phyloP scores from a whole-genome alignment of 2,888 invertebrate genomes.

The Petrolisthes manimaculis region DNA sequence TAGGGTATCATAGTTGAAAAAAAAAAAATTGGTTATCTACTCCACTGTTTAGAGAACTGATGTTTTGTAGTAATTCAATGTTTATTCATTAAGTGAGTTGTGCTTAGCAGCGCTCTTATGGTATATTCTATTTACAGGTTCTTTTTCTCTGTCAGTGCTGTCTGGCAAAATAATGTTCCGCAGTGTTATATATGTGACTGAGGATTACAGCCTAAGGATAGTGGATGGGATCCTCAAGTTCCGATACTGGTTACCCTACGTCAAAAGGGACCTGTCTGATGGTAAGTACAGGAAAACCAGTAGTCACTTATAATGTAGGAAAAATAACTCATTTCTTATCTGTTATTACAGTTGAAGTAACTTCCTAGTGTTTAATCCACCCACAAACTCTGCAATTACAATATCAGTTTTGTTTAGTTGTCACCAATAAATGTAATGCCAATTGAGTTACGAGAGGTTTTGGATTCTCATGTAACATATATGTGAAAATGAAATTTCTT shows the following conservation, averaged over 20 bases:
- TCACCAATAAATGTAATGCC: background rate
- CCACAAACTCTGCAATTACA: too few species aligned
- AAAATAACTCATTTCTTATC: too few species aligned
- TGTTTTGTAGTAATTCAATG: too few species aligned
- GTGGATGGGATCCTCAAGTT: conserved; percentile 98
- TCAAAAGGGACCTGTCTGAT: conserved; percentile 94
- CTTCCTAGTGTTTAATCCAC: too few species aligned
- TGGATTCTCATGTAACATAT: background rate
- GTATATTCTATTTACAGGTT: conserved; percentile 72
- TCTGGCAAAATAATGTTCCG: conserved; percentile 99
- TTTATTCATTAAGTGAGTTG: too few species aligned
- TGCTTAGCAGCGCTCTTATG: too few species aligned
- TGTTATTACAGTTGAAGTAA: too few species aligned
- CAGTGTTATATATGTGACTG: conserved; percentile 92
- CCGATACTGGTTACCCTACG: conserved; percentile 96
- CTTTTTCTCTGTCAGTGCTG: conserved; percentile 93
- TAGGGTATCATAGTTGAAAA: too few species aligned
- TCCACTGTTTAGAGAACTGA: too few species aligned
- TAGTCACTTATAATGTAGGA: conserved; percentile 21
- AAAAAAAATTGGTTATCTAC: too few species aligned
- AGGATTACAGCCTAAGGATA: conserved; percentile 91
- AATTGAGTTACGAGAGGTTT: conserved; percentile 3
- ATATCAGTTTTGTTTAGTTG: background rate
- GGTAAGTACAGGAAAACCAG: conserved; percentile 74
- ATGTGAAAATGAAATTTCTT: background rate